phyloP scores from a whole-genome alignment of 2,888 invertebrate species.

The Leptopilina syphax region DNA sequence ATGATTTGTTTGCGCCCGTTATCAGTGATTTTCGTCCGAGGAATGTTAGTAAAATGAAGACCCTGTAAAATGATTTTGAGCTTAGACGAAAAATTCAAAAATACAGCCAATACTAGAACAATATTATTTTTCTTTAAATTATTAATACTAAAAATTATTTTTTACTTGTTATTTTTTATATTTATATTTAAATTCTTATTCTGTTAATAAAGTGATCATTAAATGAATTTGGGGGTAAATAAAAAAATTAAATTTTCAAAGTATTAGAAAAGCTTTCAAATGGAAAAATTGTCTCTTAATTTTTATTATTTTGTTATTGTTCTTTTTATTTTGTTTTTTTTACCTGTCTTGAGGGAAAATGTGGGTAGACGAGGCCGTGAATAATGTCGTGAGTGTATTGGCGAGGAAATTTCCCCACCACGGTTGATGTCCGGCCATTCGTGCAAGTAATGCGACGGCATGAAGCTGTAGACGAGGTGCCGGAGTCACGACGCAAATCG shows the following conservation, averaged over 20 bases:
- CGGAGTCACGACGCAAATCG: slow-evolving; percentile 85
- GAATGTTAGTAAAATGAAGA: slow-evolving; percentile 91
- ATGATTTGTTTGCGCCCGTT: slow-evolving; percentile 79
- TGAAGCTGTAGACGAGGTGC: slow-evolving; percentile 88
- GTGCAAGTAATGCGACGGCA: slow-evolving; percentile 87
- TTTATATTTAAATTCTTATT: no score
- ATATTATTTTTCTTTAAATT: no score
- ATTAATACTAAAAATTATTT: no score
- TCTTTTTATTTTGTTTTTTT: neutral
- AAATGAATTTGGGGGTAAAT: neutral
- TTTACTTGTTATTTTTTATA: no score
- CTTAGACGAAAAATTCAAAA: neutral
- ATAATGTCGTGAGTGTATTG: slow-evolving; percentile 87
- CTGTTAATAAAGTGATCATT: no score
- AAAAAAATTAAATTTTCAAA: neutral
- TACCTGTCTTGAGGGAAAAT: slow-evolving; percentile 93
- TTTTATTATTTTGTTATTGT: no score
- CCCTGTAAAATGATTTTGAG: slow-evolving; percentile 77
- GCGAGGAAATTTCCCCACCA: slow-evolving; percentile 97
- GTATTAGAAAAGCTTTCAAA: no score
- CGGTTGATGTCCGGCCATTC: slow-evolving; percentile 85
- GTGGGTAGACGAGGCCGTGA: slow-evolving; percentile 86
- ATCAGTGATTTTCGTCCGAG: slow-evolving; percentile 86
- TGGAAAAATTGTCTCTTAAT: no score
- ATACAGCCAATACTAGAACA: no score